phyloP scores from a whole-genome alignment of 2,113 vertebrate species.

The Laticauda colubrina region DNA sequence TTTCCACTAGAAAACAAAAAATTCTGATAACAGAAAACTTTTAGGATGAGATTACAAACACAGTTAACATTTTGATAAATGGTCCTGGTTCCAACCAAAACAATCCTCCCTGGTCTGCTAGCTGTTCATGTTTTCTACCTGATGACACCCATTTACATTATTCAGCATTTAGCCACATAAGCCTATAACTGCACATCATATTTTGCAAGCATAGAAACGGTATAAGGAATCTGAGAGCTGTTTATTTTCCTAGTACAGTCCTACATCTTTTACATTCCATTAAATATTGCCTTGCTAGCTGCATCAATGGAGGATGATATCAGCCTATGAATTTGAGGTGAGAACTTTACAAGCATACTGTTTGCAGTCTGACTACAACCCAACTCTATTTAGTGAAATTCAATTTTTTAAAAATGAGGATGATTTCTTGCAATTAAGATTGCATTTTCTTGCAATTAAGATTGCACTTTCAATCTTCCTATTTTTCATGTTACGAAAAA shows the following conservation, averaged over 20 bases:
- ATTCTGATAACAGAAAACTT: background rate
- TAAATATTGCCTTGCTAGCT: background rate
- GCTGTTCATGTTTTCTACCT: background rate
- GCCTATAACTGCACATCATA: background rate
- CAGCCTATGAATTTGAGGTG: background rate
- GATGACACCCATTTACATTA: background rate
- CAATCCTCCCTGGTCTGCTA: background rate
- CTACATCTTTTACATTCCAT: background rate
- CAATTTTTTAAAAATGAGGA: background rate
- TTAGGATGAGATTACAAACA: background rate
- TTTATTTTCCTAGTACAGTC: background rate
- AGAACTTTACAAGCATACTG: background rate
- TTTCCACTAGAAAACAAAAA: background rate
- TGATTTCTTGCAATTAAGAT: background rate
- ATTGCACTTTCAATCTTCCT: background rate
- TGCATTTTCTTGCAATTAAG: background rate
- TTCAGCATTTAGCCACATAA: background rate
- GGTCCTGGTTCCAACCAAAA: background rate
- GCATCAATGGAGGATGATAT: background rate
- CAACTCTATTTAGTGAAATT: background rate
- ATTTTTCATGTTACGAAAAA: background rate
- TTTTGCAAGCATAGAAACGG: background rate
- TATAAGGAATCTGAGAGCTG: background rate
- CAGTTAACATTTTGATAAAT: background rate
- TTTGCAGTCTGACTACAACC: background rate